Base-by-base conservation (phyloP, 2,888 invertebrate genomes). In the Mylabris sibirica region DNA sequence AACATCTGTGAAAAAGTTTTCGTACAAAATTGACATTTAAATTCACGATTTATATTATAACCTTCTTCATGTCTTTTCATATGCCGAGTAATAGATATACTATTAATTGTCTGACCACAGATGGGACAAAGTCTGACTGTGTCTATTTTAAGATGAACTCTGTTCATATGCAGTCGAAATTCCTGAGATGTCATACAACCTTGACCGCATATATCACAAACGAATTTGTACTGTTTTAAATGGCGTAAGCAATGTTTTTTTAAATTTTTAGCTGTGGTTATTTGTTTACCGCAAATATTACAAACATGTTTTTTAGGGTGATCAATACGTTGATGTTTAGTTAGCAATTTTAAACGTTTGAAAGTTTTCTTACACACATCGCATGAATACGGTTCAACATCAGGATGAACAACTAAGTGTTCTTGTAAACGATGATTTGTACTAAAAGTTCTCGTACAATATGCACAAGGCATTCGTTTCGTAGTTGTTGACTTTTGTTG, bases 191-290 rank as follows among this genome's bases (percentile, higher is more conserved):
- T 76, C 8, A 80, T 78, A 68, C 81, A 82, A 12, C 79, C 76
- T 17, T 75, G 65, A 8, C 71, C 70, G 65, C 82, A 82, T 6
- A 75, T 49, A 57, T 79, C 76, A 64, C 90, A 90, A 0, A 87
- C 80, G 41, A 87, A 87, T 3, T 86, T 86, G 71, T 86, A 87
- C 24, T 87, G 86, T 0, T 87, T 88, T 24, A 86, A 86, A 69
- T 89, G 89, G 60, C 86, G 85, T 1, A 85, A 79, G 84, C 86
- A 85, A 72, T 89, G 89, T 30, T 14, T 26, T 11, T 30, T 59
- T 24, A 65, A 34, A 3, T 30, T 74, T 63, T 38, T 73, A 68
- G 44, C 74, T 3, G 26, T 59, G 3, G 34, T 57, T 9, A 63
- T 22, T 12, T 49, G 17, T 59, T 57, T 63, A 2, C 24, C 24